These are phyloP conservation scores for Sebastes taczanowskii DNA, from an alignment of 2,797 vertebrate species.

Conservation along the genomic window DNA sequence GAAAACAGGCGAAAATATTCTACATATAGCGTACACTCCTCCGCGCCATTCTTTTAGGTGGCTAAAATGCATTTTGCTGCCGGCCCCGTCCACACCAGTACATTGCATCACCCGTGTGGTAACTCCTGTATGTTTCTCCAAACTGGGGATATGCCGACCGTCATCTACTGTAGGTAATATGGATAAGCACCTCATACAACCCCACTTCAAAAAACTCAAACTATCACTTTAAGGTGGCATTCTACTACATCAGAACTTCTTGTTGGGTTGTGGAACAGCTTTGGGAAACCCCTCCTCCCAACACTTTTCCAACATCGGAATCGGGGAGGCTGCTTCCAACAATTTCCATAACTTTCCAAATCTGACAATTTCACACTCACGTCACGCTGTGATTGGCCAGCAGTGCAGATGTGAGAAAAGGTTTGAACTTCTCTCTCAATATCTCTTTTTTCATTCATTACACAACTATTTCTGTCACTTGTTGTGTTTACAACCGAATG, in stretches of 20 bases:
- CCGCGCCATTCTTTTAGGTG: rapidly evolving
- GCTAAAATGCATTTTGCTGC: no score
- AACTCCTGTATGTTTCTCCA: no score
- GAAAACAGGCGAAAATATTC: no score
- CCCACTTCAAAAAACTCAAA: no score
- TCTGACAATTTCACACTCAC: neutral
- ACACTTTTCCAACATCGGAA: neutral
- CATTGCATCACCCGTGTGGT: no score
- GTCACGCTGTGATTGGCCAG: neutral
- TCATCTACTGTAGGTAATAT: no score
- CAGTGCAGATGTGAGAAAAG: neutral
- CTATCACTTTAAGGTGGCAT: no score
- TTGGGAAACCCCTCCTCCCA: neutral
- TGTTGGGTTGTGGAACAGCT: neutral
- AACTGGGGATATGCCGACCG: no score
- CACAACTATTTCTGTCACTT: neutral
- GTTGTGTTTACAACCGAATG: neutral
- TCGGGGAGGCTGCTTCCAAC: neutral
- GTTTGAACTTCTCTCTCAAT: neutral
- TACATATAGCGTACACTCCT: no score
- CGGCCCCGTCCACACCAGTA: no score
- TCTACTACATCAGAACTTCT: neutral
- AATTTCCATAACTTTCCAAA: neutral
- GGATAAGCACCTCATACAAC: no score
- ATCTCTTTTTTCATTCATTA: neutral